Evolutionary conservation across 92 coral and sea anemone genomes (phyloP).

Genomic region (Muricea muricata): DNA sequence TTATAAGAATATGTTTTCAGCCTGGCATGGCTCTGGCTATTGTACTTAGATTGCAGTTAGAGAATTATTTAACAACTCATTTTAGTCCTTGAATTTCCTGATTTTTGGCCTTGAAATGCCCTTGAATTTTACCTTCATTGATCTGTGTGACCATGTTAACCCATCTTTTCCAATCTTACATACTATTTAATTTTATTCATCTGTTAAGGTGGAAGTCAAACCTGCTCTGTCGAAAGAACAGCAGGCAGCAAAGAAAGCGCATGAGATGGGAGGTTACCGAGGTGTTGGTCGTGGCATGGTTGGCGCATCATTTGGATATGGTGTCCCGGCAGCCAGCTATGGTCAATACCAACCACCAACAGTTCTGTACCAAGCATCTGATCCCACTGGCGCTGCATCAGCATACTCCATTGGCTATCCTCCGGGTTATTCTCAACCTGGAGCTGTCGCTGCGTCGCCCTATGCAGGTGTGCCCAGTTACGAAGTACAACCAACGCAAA

Average conservation of each 20-base stretch:
- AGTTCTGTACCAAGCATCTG: background rate
- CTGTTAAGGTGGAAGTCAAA: constrained; percentile 89
- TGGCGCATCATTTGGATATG: background rate
- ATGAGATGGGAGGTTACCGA: constrained; percentile 78
- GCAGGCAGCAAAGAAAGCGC: constrained; percentile 87
- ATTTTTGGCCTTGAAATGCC: too few species aligned
- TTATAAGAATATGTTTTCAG: too few species aligned
- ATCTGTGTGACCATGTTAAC: too few species aligned
- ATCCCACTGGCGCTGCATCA: background rate
- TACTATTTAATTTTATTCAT: too few species aligned
- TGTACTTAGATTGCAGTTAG: too few species aligned
- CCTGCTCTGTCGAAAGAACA: constrained; percentile 97
- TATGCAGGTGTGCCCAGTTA: constrained; percentile 17
- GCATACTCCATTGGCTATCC: background rate
- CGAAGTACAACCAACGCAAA: constrained; percentile 2
- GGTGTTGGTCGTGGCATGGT: constrained; percentile 32
- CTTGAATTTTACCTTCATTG: too few species aligned
- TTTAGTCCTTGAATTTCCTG: too few species aligned
- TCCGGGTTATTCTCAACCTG: background rate
- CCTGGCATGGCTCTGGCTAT: too few species aligned
- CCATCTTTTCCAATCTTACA: too few species aligned
- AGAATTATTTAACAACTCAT: too few species aligned
- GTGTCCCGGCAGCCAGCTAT: background rate
- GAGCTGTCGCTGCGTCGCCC: background rate
- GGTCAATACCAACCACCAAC: constrained; percentile 4